These are phyloP conservation scores for Carettochelys insculpta DNA, from an alignment of 2,113 vertebrate genomes.

Conservation along the genomic window DNA sequence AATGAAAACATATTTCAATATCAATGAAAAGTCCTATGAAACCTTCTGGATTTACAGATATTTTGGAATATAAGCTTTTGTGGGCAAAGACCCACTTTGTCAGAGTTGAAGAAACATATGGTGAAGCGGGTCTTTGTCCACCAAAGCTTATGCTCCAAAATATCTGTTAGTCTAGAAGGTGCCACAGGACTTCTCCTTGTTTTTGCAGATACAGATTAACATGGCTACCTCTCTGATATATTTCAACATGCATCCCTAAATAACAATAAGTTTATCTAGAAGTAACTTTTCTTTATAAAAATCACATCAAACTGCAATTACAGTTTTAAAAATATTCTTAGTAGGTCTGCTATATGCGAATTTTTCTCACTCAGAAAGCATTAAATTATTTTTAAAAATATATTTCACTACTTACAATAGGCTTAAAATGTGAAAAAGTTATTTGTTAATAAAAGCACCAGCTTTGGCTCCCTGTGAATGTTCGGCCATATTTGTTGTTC, in stretches of 20 bases:
- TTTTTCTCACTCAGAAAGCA: neutral
- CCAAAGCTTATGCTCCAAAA: too few relatives aligned
- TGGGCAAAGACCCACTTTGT: too few relatives aligned
- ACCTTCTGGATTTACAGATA: too few relatives aligned
- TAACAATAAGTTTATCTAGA: conserved; percentile 1
- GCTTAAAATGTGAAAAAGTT: neutral
- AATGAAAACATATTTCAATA: neutral
- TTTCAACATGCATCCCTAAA: neutral
- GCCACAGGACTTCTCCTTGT: too few relatives aligned
- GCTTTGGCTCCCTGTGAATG: neutral
- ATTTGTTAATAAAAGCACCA: neutral
- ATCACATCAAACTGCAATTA: neutral
- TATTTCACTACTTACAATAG: neutral
- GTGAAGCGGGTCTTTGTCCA: too few relatives aligned
- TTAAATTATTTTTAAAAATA: neutral
- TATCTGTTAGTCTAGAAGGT: too few relatives aligned
- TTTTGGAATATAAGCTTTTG: too few relatives aligned
- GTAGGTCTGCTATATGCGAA: neutral
- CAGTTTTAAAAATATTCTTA: neutral
- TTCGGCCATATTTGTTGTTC: neutral
- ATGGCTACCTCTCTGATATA: too few relatives aligned
- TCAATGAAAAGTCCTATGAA: too few relatives aligned
- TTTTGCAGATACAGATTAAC: too few relatives aligned
- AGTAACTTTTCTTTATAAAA: neutral
- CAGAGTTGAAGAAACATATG: too few relatives aligned